Conservation (phyloP, 2,888 invertebrate species). For the Brachycybe producta region DNA sequence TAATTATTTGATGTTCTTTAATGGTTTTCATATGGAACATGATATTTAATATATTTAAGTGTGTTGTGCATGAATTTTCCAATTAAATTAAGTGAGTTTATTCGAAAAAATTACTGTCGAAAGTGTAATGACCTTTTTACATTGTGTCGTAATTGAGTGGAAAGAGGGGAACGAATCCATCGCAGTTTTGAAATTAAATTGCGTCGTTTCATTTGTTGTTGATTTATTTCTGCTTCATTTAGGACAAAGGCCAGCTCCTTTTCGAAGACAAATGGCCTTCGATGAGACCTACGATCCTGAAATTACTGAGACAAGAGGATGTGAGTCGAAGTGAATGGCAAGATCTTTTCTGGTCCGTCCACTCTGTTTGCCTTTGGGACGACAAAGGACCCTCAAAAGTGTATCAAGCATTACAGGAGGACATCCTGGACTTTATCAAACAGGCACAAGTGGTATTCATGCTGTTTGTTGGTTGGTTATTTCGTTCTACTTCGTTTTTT, state of each 20-base stretch:
- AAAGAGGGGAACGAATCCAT: no score
- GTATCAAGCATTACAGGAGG: slow-evolving; percentile 73
- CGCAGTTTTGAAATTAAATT: no score
- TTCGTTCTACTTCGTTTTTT: slow-evolving; percentile 13
- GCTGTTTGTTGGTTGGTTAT: background rate
- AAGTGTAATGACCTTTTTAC: no score
- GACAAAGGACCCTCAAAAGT: slow-evolving; percentile 84
- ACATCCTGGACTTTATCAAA: slow-evolving; percentile 86
- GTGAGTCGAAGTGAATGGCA: slow-evolving; percentile 96
- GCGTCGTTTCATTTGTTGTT: no score
- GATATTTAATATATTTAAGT: no score
- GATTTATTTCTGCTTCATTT: slow-evolving; percentile 29
- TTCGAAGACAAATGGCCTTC: slow-evolving; percentile 96
- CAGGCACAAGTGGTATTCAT: slow-evolving; percentile 64
- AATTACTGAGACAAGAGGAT: slow-evolving; percentile 82
- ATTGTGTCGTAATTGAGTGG: no score
- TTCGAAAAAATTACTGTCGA: no score
- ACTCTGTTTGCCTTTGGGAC: slow-evolving; percentile 93
- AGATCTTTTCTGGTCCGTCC: slow-evolving; percentile 87
- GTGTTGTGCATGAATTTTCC: no score
- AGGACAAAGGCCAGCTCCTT: slow-evolving; percentile 62
- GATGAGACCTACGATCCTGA: slow-evolving; percentile 86
- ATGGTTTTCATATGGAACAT: no score
- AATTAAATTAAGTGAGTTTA: no score
- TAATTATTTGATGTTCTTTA: no score